A percentile compares a stretch with the other conserved stretches of the same genome.
Evolutionary conservation across 2,113 vertebrate genomes (phyloP).

Genomic region (Narcine bancroftii): DNA sequence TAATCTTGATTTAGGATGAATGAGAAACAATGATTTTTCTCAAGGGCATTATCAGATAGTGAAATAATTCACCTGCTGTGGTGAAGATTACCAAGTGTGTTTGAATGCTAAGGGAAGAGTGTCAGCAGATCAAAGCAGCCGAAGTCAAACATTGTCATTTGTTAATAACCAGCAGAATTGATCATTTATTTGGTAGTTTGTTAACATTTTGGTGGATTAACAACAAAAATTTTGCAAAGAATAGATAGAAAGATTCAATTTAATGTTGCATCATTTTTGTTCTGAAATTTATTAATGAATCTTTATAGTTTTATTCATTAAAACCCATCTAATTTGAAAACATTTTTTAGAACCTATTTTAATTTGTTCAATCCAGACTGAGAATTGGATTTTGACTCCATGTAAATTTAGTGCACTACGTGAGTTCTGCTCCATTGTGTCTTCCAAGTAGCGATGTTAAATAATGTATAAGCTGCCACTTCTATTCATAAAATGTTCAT

Average conservation of each 20-base stretch:
- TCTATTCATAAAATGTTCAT: background rate
- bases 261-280: background rate
- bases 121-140: background rate
- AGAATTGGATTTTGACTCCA: background rate
- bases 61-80: background rate
- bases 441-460: background rate
- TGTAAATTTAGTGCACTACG: background rate
- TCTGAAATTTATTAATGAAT: background rate
- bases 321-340: background rate
- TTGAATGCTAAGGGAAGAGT: background rate
- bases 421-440: background rate
- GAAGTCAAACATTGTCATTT: background rate
- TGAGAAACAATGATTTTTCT: background rate
- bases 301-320: background rate
- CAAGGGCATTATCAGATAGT: background rate
- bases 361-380: background rate
- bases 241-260: background rate
- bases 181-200: background rate
- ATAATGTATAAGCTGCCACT: background rate
- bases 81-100: background rate
- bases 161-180: background rate
- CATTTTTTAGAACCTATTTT: background rate
- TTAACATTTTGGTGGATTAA: background rate
- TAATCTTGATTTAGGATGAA: conserved; percentile 20
- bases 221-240: background rate